These are phyloP conservation scores for Thaumatotibia leucotreta DNA, from an alignment of 1,140 invertebrate genomes.

Conservation along the genomic window DNA sequence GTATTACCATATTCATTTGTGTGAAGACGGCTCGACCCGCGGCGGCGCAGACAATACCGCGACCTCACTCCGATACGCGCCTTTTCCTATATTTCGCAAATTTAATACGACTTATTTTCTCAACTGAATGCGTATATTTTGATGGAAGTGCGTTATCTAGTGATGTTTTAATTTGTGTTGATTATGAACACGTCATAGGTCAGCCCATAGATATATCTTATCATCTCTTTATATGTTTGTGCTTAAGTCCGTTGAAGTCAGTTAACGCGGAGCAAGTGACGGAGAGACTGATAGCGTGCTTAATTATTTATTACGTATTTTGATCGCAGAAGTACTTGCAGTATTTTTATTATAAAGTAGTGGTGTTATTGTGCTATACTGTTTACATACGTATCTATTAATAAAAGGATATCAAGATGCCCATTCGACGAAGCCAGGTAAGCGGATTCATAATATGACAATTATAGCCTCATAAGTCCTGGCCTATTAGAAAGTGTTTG, in stretches of 20 bases:
- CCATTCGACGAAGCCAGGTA: conserved; percentile 65
- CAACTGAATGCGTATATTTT: conserved; percentile 51
- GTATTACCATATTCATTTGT: conserved; percentile 64
- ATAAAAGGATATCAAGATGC: conserved; percentile 41
- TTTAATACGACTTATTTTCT: conserved; percentile 33
- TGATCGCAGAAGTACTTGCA: not conserved
- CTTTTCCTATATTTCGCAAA: conserved; percentile 4
- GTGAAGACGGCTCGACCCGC: conserved; percentile 38
- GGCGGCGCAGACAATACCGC: conserved; percentile 15
- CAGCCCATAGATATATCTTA: conserved; percentile 67
- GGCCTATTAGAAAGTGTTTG: too few species aligned
- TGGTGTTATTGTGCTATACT: conserved; percentile 20
- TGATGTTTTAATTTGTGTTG: conserved; percentile 63
- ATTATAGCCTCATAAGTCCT: too few species aligned
- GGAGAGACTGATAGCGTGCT: conserved; percentile 27
- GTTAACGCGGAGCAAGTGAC: conserved; percentile 51
- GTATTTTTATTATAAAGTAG: conserved; percentile 26
- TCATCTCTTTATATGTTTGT: conserved; percentile 72
- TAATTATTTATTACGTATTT: conserved; percentile 2
- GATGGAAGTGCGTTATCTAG: conserved; percentile 50
- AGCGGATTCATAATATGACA: not conserved
- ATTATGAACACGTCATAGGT: conserved; percentile 68
- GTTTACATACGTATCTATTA: conserved; percentile 21
- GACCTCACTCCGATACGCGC: not conserved
- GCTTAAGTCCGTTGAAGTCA: conserved; percentile 62